Conservation (phyloP, 2,797 vertebrate genomes). For the Buphagus erythrorhynchus region DNA sequence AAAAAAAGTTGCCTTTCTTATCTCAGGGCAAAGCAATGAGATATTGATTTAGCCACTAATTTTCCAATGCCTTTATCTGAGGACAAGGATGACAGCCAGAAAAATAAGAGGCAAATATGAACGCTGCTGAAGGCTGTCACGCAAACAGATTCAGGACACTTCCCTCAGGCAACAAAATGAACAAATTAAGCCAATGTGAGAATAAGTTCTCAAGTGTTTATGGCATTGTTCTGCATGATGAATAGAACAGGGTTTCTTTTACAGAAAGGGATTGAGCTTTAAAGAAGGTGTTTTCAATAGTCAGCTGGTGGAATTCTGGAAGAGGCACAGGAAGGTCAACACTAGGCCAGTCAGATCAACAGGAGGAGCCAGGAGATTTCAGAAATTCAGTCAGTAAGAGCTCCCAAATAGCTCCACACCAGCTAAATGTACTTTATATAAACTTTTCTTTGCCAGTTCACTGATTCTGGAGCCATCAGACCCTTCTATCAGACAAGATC, state of each 20-base stretch:
- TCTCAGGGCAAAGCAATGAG: slow-evolving; percentile 36
- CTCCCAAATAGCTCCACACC: background rate
- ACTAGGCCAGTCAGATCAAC: background rate
- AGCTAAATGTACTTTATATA: background rate
- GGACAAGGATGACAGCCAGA: background rate
- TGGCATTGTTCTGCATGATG: background rate
- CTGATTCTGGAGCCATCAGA: background rate
- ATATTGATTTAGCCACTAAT: slow-evolving; percentile 33
- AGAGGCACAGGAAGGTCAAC: background rate
- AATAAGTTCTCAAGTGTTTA: background rate
- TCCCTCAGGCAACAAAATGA: slow-evolving; percentile 20
- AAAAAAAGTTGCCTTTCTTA: slow-evolving; percentile 20
- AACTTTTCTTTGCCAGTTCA: background rate
- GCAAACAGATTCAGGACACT: background rate
- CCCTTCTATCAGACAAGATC: background rate
- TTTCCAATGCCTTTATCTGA: slow-evolving; percentile 11
- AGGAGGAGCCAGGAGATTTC: background rate
- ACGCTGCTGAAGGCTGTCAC: background rate
- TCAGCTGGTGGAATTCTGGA: background rate
- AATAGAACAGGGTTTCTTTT: background rate
- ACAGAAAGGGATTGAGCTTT: background rate
- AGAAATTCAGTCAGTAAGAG: background rate
- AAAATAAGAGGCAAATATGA: background rate
- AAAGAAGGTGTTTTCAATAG: background rate
- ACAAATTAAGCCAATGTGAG: background rate